Percentiles rank a stretch among this genome's conserved stretches.
Conservation (phyloP, 2,113 vertebrate species). For the Plectropomus leopardus region DNA sequence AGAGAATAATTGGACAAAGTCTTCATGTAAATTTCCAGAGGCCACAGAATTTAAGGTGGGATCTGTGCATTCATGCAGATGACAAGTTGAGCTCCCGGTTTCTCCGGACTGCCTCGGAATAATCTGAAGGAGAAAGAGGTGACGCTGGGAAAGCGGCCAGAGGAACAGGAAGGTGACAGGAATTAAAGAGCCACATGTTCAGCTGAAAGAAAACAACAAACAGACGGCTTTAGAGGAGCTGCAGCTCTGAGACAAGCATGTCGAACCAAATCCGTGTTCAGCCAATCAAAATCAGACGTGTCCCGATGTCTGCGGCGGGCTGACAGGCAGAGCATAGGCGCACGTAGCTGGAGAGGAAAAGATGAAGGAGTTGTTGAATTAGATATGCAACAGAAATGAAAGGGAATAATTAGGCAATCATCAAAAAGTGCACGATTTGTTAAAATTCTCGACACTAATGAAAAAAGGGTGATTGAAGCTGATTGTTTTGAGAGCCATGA, state of each 20-base stretch:
- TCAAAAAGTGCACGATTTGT: conserved; percentile 64
- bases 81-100: conserved; percentile 82
- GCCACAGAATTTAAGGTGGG: conserved; percentile 79
- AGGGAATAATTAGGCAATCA: conserved; percentile 75
- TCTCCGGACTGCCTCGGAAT: conserved; percentile 65
- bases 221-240: conserved; percentile 49
- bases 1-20: conserved; percentile 85
- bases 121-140: conserved; percentile 64
- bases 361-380: conserved; percentile 60
- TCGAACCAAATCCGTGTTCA: conserved; percentile 43
- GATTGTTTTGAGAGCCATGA: conserved; percentile 65
- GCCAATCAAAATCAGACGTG: conserved; percentile 40
- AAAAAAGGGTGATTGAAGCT: conserved; percentile 65
- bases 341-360: conserved; percentile 9
- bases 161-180: conserved; percentile 58
- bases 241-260: conserved; percentile 23
- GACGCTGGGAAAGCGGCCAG: conserved; percentile 34
- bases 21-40: conserved; percentile 82
- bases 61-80: conserved; percentile 83
- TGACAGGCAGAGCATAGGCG: conserved; percentile 52
- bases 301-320: conserved; percentile 13
- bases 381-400: conserved; percentile 69
- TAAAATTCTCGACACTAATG: conserved; percentile 51
- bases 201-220: conserved; percentile 54
- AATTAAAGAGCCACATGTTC: conserved; percentile 71